Evolutionary conservation across 2,888 invertebrate species (phyloP).

Genomic region (Meliscaeva auricollis): DNA sequence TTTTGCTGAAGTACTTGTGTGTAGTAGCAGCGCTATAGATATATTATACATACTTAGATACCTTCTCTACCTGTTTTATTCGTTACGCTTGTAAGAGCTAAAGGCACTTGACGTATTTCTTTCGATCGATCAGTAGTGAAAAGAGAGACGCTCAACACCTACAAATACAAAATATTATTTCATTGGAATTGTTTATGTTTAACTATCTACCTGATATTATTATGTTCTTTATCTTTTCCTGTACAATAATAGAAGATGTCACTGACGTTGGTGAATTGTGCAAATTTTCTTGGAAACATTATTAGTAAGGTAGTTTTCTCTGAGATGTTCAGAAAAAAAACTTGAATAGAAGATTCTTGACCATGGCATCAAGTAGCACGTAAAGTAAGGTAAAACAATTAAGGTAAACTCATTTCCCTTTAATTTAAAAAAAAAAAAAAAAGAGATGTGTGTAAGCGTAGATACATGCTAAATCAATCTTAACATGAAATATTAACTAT

Average conservation of each 20-base stretch:
- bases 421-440: no score
- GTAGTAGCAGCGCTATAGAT: background rate
- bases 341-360: no score
- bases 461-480: no score
- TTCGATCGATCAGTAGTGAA: slow-evolving; percentile 22
- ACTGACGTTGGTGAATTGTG: background rate
- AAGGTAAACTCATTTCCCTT: no score
- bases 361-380: no score
- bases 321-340: no score
- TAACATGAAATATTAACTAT: no score
- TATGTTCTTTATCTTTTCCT: slow-evolving; percentile 4
- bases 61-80: slow-evolving; percentile 59
- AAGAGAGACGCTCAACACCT: slow-evolving; percentile 28
- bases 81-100: background rate
- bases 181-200: slow-evolving; percentile 22
- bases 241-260: slow-evolving; percentile 13
- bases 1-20: slow-evolving; percentile 45
- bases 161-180: slow-evolving; percentile 7
- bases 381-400: no score
- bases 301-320: no score
- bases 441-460: no score
- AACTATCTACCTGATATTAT: slow-evolving; percentile 13
- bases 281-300: background rate
- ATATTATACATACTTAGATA: no score
- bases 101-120: slow-evolving; percentile 49